These are phyloP conservation scores for Sebastes trivittatus DNA, from an alignment of 2,797 vertebrate genomes.

Conservation along the genomic window DNA sequence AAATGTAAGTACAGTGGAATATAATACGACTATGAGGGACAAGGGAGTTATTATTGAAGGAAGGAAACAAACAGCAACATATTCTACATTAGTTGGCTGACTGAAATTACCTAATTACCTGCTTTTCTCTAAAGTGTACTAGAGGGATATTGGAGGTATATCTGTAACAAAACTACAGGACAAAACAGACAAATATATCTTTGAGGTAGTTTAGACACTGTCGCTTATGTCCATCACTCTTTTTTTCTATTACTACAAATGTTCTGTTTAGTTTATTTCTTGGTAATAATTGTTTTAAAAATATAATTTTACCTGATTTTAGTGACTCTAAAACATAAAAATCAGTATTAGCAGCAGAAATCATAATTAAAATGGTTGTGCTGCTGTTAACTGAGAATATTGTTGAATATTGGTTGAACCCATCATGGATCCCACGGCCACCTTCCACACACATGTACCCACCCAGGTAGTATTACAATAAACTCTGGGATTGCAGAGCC, in stretches of 20 bases:
- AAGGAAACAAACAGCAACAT: not conserved
- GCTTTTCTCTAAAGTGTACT: not conserved
- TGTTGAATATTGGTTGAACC: too few relatives aligned
- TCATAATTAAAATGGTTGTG: too few relatives aligned
- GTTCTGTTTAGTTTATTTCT: not conserved
- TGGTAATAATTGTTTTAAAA: too few relatives aligned
- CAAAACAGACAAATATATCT: not conserved
- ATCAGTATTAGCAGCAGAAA: too few relatives aligned
- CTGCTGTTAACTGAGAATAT: too few relatives aligned
- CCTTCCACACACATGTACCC: too few relatives aligned
- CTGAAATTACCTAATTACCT: not conserved
- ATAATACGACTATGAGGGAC: not conserved
- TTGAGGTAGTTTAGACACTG: not conserved
- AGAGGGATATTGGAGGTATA: not conserved
- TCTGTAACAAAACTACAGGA: not conserved
- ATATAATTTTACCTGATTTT: too few relatives aligned
- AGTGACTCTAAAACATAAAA: too few relatives aligned
- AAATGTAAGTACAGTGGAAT: not conserved
- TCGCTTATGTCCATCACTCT: too few relatives aligned
- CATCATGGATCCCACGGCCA: too few relatives aligned
- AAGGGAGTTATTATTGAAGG: not conserved
- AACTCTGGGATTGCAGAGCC: too few relatives aligned
- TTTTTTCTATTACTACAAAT: not conserved
- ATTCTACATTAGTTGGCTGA: not conserved
- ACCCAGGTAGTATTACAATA: too few relatives aligned